Evolutionary conservation across 2,113 vertebrate genomes (phyloP).

Genomic region (Myocastor coypus): DNA sequence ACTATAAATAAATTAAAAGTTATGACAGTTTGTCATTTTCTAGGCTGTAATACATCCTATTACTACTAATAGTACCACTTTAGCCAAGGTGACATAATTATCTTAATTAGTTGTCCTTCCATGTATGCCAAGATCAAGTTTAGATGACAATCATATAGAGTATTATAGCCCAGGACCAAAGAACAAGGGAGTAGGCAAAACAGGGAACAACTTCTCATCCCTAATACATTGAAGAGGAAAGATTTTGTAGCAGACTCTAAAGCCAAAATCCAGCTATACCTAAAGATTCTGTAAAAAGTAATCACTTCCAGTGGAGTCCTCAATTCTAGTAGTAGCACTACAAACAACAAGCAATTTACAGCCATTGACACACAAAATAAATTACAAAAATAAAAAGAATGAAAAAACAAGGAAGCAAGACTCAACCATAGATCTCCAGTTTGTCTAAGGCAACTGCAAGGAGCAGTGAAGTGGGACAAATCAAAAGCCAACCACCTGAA

Average conservation of each 20-base stretch:
- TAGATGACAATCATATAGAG: not conserved
- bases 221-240: not conserved
- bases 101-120: not conserved
- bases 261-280: not conserved
- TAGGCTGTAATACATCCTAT: not conserved
- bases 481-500: not conserved
- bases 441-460: not conserved
- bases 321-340: not conserved
- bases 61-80: not conserved
- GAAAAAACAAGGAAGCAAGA: not conserved
- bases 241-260: not conserved
- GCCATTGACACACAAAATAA: not conserved
- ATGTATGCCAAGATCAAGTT: not conserved
- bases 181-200: not conserved
- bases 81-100: not conserved
- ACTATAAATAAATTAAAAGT: not conserved
- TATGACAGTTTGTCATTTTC: not conserved
- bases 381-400: not conserved
- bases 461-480: not conserved
- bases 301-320: not conserved
- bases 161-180: not conserved
- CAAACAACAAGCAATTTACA: not conserved
- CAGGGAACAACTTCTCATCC: not conserved
- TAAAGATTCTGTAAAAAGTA: not conserved
- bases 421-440: not conserved